Percentiles rank a stretch among this genome's conserved stretches.
These are phyloP conservation scores for Rousettus leschenaultii DNA, from an alignment of 2,113 vertebrate genomes.

Conservation along the genomic window DNA sequence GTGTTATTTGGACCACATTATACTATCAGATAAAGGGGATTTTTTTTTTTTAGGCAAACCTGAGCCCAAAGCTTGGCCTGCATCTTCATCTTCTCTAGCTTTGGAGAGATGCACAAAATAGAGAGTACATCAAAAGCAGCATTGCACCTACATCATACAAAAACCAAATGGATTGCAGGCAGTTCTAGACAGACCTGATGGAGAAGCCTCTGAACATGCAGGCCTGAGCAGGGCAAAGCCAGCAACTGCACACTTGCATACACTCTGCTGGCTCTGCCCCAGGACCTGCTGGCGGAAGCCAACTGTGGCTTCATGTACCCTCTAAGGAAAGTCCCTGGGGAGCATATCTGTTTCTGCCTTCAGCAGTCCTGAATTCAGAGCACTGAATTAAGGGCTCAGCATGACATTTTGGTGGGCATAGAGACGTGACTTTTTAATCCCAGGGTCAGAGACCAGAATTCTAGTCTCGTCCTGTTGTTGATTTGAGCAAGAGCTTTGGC, in stretches of 20 bases:
- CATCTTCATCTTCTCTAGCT: background rate
- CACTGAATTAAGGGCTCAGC: background rate
- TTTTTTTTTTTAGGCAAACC: background rate
- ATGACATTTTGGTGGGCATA: background rate
- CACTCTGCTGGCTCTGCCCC: background rate
- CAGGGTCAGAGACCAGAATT: background rate
- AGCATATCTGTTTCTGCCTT: background rate
- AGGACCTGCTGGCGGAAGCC: background rate
- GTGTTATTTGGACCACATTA: background rate
- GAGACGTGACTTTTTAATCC: background rate
- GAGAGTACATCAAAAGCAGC: background rate
- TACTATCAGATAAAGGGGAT: background rate
- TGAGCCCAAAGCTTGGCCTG: background rate
- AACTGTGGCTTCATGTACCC: background rate
- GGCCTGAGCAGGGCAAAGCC: background rate
- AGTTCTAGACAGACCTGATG: background rate
- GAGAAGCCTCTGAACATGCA: background rate
- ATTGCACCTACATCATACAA: background rate
- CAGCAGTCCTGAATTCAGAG: background rate
- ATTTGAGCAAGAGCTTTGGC: background rate
- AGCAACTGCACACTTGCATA: background rate
- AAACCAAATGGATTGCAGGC: fast-evolving
- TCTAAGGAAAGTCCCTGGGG: background rate
- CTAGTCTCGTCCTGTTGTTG: background rate
- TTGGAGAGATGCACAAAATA: background rate